phyloP scores from a whole-genome alignment of 2,888 invertebrate species.

The Drosophila mettleri region DNA sequence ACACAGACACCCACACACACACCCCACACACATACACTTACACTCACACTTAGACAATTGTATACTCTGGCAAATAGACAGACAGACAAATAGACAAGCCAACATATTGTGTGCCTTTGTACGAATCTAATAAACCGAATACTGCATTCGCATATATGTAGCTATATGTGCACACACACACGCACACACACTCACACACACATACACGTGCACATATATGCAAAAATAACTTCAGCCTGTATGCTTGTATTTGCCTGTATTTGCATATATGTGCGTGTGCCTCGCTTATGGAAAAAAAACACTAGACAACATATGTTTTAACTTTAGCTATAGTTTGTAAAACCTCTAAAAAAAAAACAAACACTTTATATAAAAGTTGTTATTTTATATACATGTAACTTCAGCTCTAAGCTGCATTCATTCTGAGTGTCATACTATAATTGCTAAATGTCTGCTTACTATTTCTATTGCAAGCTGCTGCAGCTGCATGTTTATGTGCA shows the following conservation, averaged over 20 bases:
- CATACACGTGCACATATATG: slow-evolving; percentile 25
- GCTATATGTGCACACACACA: slow-evolving; percentile 32
- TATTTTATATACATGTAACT: background rate
- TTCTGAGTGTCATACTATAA: too few species aligned
- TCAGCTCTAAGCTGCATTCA: too few species aligned
- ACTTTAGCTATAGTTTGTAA: background rate
- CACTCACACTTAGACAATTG: slow-evolving; percentile 33
- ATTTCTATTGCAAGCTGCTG: too few species aligned
- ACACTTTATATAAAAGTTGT: background rate
- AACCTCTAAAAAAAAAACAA: background rate
- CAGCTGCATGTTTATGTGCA: too few species aligned
- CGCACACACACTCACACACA: slow-evolving; percentile 15
- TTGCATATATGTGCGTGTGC: slow-evolving; percentile 27
- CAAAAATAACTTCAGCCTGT: slow-evolving; percentile 11
- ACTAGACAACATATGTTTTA: slow-evolving; percentile 47
- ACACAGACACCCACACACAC: slow-evolving; percentile 16
- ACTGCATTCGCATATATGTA: slow-evolving; percentile 51
- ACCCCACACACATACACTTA: slow-evolving; percentile 22
- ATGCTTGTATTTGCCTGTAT: background rate
- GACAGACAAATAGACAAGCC: slow-evolving; percentile 47
- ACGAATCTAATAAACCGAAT: slow-evolving; percentile 79
- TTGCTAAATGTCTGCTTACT: too few species aligned
- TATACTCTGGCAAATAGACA: slow-evolving; percentile 35
- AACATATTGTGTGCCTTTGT: slow-evolving; percentile 77
- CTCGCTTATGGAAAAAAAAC: slow-evolving; percentile 34